These are phyloP conservation scores for Leptopilina syphax DNA, from an alignment of 2,888 invertebrate genomes.

Conservation along the genomic window DNA sequence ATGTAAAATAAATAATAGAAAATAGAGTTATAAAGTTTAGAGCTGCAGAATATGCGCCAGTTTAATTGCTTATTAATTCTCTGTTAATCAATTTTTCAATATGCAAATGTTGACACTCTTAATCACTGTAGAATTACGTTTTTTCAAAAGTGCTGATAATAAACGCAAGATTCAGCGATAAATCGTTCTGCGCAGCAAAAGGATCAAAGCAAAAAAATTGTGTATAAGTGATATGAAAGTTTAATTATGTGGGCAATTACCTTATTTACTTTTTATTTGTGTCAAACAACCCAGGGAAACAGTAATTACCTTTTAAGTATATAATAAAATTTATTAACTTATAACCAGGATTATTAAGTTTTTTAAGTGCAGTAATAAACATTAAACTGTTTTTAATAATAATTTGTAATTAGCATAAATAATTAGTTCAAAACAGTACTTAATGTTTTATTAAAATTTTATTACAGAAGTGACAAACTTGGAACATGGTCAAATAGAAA, in stretches of 20 bases:
- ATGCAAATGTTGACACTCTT: neutral
- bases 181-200: neutral
- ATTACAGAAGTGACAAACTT: neutral
- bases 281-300: constrained; percentile 3
- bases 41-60: too few relatives aligned
- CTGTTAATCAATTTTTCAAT: neutral
- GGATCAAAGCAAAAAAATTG: neutral
- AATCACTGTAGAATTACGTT: neutral
- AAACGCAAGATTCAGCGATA: constrained; percentile 1
- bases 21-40: too few relatives aligned
- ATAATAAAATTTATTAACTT: neutral
- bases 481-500: constrained; percentile 2
- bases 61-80: neutral
- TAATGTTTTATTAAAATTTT: neutral
- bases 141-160: constrained; percentile 6
- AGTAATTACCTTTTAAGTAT: constrained; percentile 21
- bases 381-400: too few relatives aligned
- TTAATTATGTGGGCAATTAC: constrained; percentile 7
- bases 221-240: neutral
- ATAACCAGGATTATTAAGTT: neutral
- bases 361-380: too few relatives aligned
- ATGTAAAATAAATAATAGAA: too few relatives aligned
- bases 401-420: too few relatives aligned
- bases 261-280: neutral
- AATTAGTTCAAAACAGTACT: too few relatives aligned